These are phyloP conservation scores for Papilio protenor DNA, from an alignment of 2,888 invertebrate genomes.

Conservation along the genomic window DNA sequence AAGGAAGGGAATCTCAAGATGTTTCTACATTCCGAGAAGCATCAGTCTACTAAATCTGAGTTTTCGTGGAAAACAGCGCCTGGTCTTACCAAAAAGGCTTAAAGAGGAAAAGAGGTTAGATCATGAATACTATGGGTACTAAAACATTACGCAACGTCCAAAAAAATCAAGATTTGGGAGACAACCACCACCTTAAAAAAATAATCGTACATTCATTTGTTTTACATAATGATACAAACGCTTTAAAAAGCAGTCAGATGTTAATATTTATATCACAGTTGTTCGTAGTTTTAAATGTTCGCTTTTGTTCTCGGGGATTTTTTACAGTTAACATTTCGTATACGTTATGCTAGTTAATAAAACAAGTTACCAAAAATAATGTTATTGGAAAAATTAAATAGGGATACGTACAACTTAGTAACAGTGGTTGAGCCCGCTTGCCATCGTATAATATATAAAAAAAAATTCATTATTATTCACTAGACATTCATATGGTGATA, in stretches of 20 bases:
- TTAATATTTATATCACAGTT: not conserved
- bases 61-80: too few relatives aligned
- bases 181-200: not conserved
- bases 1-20: too few relatives aligned
- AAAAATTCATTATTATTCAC: not conserved
- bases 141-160: too few relatives aligned
- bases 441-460: too few relatives aligned
- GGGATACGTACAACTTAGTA: not conserved
- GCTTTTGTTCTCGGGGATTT: not conserved
- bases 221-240: not conserved
- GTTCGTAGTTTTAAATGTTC: slow-evolving; percentile 3
- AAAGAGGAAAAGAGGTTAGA: too few relatives aligned
- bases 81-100: too few relatives aligned
- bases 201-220: not conserved
- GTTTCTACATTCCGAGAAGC: too few relatives aligned
- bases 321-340: not conserved
- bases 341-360: not conserved
- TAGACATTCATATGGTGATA: not conserved
- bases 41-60: too few relatives aligned
- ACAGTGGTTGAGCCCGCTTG: too few relatives aligned
- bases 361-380: not conserved
- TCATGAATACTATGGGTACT: too few relatives aligned
- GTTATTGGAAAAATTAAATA: not conserved
- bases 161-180: too few relatives aligned
- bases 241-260: not conserved